Percentiles rank a stretch among this genome's conserved stretches.
Evolutionary conservation across 2,888 invertebrate species (phyloP).

Genomic region (Mythimna loreyi): DNA sequence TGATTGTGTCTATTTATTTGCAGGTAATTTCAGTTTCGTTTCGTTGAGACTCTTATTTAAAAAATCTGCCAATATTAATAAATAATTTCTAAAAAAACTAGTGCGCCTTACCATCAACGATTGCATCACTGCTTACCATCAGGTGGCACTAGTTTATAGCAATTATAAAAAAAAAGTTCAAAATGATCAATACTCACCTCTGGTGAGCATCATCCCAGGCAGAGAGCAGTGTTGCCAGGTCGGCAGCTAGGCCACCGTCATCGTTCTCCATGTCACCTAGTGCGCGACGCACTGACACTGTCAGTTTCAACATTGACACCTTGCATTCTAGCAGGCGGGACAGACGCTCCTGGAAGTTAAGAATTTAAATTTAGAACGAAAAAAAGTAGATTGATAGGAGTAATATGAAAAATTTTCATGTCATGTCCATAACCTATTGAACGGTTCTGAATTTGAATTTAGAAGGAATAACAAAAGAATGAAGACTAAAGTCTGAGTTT

Average conservation of each 20-base stretch:
- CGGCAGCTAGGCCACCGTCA: constrained; percentile 91
- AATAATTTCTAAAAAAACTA: too few relatives aligned
- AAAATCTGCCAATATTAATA: not conserved
- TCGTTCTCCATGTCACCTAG: constrained; percentile 87
- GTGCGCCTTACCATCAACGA: too few relatives aligned
- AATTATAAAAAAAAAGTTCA: too few relatives aligned
- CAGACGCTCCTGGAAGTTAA: constrained; percentile 85
- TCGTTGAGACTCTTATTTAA: not conserved
- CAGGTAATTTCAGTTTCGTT: not conserved
- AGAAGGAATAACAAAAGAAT: too few relatives aligned
- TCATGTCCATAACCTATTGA: too few relatives aligned
- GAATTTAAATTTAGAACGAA: not conserved
- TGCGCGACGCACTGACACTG: constrained; percentile 91
- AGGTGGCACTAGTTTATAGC: too few relatives aligned
- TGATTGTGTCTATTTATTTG: not conserved
- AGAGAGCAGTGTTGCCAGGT: constrained; percentile 92
- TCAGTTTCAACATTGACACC: constrained; percentile 90
- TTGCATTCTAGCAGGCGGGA: constrained; percentile 90
- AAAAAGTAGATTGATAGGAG: not conserved
- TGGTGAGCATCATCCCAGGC: constrained; percentile 94
- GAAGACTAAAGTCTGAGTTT: too few relatives aligned
- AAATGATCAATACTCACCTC: constrained; percentile 84
- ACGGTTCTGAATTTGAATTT: too few relatives aligned
- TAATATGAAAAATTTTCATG: too few relatives aligned
- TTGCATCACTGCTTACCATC: too few relatives aligned